These are phyloP conservation scores for Umimayanthus kanabou DNA, from an alignment of 92 coral and sea anemone genomes.

Conservation along the genomic window DNA sequence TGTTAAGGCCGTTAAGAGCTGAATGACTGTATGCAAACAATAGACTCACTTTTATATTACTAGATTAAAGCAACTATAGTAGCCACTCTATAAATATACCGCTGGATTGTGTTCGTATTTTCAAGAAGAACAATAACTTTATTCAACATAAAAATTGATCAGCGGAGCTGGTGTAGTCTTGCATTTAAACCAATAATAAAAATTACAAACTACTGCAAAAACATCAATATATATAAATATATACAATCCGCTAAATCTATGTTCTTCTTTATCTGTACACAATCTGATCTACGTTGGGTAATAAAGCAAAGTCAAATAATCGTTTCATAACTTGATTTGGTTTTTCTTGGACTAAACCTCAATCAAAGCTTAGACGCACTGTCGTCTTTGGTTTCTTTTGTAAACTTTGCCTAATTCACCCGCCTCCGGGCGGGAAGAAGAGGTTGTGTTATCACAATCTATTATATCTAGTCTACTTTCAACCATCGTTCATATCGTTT, in stretches of 20 bases:
- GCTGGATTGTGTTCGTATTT: not conserved
- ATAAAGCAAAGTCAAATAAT: not conserved
- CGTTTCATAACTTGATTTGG: not conserved
- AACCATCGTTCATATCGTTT: not conserved
- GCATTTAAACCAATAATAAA: too few relatives aligned
- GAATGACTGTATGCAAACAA: not conserved
- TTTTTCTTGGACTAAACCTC: not conserved
- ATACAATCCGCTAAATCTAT: too few relatives aligned
- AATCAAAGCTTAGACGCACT: not conserved
- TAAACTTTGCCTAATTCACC: not conserved
- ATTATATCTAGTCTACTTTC: not conserved
- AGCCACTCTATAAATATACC: not conserved
- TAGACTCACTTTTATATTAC: too few relatives aligned
- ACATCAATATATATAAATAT: too few relatives aligned
- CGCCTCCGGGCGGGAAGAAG: slow-evolving; percentile 8
- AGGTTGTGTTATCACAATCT: not conserved
- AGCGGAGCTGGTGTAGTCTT: too few relatives aligned
- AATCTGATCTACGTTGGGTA: too few relatives aligned
- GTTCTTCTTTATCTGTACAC: too few relatives aligned
- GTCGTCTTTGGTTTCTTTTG: not conserved
- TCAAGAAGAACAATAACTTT: too few relatives aligned
- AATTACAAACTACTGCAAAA: too few relatives aligned
- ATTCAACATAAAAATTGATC: too few relatives aligned
- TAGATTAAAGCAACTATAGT: not conserved
- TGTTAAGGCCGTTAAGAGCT: not conserved